phyloP scores from a whole-genome alignment of 2,797 vertebrate species.

The Rhadinocentrus ornatus region DNA sequence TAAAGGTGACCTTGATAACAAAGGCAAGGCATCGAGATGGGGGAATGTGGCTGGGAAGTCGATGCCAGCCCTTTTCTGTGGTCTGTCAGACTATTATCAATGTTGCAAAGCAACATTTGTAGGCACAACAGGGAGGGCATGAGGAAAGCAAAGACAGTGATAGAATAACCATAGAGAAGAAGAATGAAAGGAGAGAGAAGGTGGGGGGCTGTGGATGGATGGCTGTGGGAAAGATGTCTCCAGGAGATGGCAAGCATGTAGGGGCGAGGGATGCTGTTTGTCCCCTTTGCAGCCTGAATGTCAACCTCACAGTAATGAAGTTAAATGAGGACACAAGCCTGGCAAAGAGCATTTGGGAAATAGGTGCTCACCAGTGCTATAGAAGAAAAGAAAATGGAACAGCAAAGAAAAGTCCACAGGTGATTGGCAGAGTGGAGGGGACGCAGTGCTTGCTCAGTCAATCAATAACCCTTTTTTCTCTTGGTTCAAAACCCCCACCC shows the following conservation, averaged over 20 bases:
- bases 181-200: constrained; percentile 19
- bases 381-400: constrained; percentile 45
- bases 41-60: constrained; percentile 46
- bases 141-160: constrained; percentile 50
- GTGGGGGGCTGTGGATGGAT: constrained; percentile 48
- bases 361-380: constrained; percentile 53
- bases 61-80: constrained; percentile 64
- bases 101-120: constrained; percentile 69
- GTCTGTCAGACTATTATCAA: constrained; percentile 81
- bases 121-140: constrained; percentile 37
- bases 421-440: constrained; percentile 73
- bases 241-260: constrained; percentile 58
- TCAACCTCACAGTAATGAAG: constrained; percentile 81
- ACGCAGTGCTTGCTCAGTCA: constrained; percentile 72
- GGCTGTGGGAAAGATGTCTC: constrained; percentile 54
- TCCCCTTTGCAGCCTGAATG: constrained; percentile 67
- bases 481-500: constrained; percentile 26
- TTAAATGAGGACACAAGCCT: constrained; percentile 78
- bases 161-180: constrained; percentile 51
- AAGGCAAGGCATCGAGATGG: constrained; percentile 50
- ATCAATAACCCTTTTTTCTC: constrained; percentile 77
- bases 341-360: constrained; percentile 46
- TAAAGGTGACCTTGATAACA: constrained; percentile 77
- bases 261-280: constrained; percentile 66
- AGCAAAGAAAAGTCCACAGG: constrained; percentile 55